Percentiles rank a stretch among this genome's conserved stretches.
Evolutionary conservation across 2,797 vertebrate species (phyloP).

Genomic region (Euphonia xanthogaster): DNA sequence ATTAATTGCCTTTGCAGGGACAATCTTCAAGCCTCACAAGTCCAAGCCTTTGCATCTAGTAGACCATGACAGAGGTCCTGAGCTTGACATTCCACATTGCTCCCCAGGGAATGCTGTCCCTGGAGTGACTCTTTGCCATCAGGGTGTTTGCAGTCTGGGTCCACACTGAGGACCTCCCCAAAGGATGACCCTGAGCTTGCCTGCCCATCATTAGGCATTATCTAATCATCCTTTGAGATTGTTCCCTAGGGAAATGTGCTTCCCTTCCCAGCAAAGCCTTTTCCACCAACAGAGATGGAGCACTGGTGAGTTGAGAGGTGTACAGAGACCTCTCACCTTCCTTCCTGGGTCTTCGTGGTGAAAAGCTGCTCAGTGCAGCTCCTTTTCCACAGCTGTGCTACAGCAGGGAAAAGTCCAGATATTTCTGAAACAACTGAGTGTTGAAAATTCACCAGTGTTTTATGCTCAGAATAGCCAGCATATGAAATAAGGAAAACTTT

Average conservation of each 20-base stretch:
- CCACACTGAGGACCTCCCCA: neutral
- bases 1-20: neutral
- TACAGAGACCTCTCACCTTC: neutral
- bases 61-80: neutral
- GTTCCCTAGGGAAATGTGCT: neutral
- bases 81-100: neutral
- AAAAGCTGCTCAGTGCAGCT: neutral
- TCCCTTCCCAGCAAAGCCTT: neutral
- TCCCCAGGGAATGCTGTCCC: neutral
- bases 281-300: neutral
- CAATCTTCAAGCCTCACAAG: neutral
- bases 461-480: neutral
- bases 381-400: neutral
- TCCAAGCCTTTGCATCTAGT: neutral
- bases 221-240: neutral
- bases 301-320: neutral
- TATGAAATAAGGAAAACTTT: neutral
- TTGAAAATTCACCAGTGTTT: neutral
- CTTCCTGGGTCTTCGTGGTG: fast-evolving
- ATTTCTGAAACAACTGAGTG: neutral
- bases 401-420: neutral
- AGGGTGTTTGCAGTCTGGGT: neutral
- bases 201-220: neutral
- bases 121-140: neutral
- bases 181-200: neutral